Percentiles rank a stretch among this genome's conserved stretches.
phyloP scores from a whole-genome alignment of 2,888 invertebrate genomes.

The Spodoptera littoralis region DNA sequence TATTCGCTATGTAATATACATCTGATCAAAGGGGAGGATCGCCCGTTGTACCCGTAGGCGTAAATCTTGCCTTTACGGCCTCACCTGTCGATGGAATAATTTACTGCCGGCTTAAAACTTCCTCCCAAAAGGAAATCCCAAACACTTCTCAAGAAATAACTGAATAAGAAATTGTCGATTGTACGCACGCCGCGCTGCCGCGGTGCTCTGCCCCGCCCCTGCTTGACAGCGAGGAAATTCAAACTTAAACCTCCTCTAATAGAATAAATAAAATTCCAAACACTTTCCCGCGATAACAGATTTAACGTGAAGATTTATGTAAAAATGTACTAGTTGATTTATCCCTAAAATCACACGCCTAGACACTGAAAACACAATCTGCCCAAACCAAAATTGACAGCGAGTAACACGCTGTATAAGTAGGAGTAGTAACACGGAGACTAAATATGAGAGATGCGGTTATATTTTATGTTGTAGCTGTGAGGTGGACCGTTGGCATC shows the following conservation, averaged over 20 bases:
- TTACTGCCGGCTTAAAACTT: conserved; percentile 88
- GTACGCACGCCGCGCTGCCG: conserved; percentile 67
- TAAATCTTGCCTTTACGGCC: conserved; percentile 88
- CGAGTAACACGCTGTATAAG: conserved; percentile 24
- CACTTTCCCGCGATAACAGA: conserved; percentile 52
- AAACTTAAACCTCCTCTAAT: conserved; percentile 76
- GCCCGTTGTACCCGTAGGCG: conserved; percentile 81
- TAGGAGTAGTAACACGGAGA: conserved; percentile 27
- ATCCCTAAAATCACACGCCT: conserved; percentile 50
- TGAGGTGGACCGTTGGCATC: conserved; percentile 61
- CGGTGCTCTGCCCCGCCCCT: conserved; percentile 56
- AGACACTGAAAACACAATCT: conserved; percentile 48
- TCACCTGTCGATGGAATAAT: conserved; percentile 89
- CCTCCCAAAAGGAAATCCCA: conserved; percentile 84
- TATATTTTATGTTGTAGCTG: conserved; percentile 56
- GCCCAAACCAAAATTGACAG: conserved; percentile 37
- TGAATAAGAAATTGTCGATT: conserved; percentile 86
- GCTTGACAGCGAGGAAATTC: conserved; percentile 75
- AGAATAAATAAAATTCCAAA: conserved; percentile 77
- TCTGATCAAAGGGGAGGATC: conserved; percentile 84
- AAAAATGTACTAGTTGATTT: conserved; percentile 57
- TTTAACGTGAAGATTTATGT: conserved; percentile 59
- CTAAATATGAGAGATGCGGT: conserved; percentile 44
- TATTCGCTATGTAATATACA: conserved; percentile 84
- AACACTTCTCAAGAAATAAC: conserved; percentile 87